These are phyloP conservation scores for Aphaenogaster ashmeadi DNA, from an alignment of 1,140 invertebrate species.

Conservation along the genomic window DNA sequence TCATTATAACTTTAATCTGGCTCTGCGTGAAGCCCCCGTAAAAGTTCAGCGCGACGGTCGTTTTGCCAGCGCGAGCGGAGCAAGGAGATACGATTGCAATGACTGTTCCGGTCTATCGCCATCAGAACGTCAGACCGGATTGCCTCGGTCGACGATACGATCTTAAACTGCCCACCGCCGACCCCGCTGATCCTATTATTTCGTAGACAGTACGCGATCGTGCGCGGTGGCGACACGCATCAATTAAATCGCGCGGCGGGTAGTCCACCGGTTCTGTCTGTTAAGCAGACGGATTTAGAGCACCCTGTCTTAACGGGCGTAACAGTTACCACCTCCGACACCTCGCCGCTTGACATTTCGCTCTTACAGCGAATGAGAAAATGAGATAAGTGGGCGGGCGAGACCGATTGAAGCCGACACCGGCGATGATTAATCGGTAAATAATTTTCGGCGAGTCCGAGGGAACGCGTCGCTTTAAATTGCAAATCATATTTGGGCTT, in stretches of 20 bases:
- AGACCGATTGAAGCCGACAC: constrained; percentile 4
- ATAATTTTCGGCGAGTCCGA: constrained; percentile 41
- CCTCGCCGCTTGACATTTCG: constrained; percentile 24
- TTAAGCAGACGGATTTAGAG: constrained; percentile 41
- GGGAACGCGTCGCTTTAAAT: constrained; percentile 27
- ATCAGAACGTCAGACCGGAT: constrained; percentile 48
- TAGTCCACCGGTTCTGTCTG: constrained; percentile 17
- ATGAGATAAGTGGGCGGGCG: constrained; percentile 28
- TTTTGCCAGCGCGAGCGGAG: not conserved
- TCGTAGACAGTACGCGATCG: constrained; percentile 54
- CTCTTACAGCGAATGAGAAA: constrained; percentile 4
- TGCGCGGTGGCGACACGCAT: constrained; percentile 43
- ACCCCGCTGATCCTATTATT: constrained; percentile 49
- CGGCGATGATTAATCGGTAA: constrained; percentile 43
- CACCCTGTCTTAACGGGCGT: constrained; percentile 16
- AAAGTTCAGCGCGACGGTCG: not conserved
- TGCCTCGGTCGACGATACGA: constrained; percentile 61
- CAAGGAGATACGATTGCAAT: constrained; percentile 46
- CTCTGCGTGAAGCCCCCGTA: not conserved
- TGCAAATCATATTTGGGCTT: constrained; percentile 54
- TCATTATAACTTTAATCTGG: not conserved
- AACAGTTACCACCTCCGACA: constrained; percentile 37
- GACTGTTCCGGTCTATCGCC: constrained; percentile 28
- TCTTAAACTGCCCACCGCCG: constrained; percentile 31
- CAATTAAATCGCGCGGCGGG: constrained; percentile 63